phyloP scores from a whole-genome alignment of 37 sponge, comb jelly and placozoan species.

The Diacarnus erythraeanus region DNA sequence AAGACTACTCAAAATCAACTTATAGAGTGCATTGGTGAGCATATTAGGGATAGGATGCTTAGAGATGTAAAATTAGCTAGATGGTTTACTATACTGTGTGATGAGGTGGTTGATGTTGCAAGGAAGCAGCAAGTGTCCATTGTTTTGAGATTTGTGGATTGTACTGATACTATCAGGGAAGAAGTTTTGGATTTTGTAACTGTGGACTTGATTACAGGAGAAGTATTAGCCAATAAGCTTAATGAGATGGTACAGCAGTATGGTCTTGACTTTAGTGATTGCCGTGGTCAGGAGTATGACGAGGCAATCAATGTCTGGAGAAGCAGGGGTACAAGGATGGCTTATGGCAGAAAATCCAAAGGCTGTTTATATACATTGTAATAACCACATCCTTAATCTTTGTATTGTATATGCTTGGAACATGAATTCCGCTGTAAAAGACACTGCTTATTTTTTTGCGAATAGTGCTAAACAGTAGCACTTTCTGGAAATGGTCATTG shows the following conservation, averaged over 20 bases:
- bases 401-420: background rate
- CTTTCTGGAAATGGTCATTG: background rate
- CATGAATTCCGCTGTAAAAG: background rate
- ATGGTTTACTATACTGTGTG: background rate
- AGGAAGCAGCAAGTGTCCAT: background rate
- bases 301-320: background rate
- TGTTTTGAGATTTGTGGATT: background rate
- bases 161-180: background rate
- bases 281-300: background rate
- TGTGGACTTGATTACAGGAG: background rate
- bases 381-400: background rate
- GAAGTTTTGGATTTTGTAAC: background rate
- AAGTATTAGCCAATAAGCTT: background rate
- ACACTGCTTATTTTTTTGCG: background rate
- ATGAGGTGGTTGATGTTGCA: background rate
- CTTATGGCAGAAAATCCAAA: background rate
- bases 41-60: background rate
- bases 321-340: background rate
- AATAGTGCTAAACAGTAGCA: background rate
- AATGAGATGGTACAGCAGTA: background rate
- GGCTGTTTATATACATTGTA: background rate
- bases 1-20: background rate
- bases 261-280: background rate
- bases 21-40: background rate
- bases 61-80: background rate